phyloP scores from a whole-genome alignment of 2,113 vertebrate genomes.

The Progne subis region DNA sequence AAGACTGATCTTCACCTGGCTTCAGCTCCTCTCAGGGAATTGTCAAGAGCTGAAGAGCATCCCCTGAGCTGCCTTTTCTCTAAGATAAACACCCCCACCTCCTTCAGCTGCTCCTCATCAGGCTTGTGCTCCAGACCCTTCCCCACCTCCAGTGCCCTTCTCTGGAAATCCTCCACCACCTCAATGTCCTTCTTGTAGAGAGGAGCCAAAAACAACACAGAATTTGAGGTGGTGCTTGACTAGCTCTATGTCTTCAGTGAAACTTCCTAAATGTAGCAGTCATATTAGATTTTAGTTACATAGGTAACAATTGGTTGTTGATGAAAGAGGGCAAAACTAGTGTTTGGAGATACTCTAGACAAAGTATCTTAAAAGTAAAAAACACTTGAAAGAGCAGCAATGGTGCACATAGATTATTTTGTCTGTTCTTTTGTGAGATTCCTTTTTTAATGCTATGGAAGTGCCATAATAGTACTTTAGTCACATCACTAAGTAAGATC shows the following conservation, averaged over 20 bases:
- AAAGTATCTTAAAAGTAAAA: not conserved
- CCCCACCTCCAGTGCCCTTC: fast-evolving
- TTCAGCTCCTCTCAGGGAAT: not conserved
- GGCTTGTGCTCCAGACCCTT: not conserved
- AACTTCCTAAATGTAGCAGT: not conserved
- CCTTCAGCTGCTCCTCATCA: not conserved
- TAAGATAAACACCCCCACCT: not conserved
- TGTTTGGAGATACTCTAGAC: not conserved
- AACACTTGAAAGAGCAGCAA: not conserved
- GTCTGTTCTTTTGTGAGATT: not conserved
- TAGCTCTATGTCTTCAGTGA: not conserved
- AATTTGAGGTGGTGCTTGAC: not conserved
- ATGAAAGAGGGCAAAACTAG: not conserved
- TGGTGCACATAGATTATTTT: not conserved
- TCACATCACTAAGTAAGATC: not conserved
- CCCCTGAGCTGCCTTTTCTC: not conserved
- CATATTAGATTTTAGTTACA: not conserved
- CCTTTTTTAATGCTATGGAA: not conserved
- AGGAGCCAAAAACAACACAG: not conserved
- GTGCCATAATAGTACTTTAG: not conserved
- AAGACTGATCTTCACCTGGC: fast-evolving
- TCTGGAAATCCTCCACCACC: fast-evolving
- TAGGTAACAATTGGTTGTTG: not conserved
- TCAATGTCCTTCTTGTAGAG: not conserved
- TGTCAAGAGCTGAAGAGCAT: too few relatives aligned